Percentiles rank a stretch among this genome's conserved stretches.
phyloP scores from a whole-genome alignment of 1,140 invertebrate genomes.

The Elysia chlorotica region DNA sequence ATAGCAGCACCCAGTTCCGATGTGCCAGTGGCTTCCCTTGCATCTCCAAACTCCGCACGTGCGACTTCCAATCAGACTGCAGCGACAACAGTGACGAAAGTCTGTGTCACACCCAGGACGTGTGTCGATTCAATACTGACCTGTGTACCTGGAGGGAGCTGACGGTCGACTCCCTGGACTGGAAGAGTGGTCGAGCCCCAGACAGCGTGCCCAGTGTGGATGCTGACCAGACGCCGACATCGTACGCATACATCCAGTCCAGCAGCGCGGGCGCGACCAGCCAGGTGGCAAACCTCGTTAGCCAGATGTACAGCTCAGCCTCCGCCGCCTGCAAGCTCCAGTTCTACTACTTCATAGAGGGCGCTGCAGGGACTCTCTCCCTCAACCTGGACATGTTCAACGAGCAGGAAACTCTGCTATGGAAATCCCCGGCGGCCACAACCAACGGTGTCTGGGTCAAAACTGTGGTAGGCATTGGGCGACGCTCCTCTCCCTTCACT shows the following conservation, averaged over 20 bases:
- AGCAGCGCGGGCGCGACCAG: constrained; percentile 25
- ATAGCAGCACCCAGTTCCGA: constrained; percentile 32
- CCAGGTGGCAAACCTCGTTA: constrained; percentile 6
- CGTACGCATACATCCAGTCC: constrained; percentile 19
- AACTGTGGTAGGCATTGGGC: constrained; percentile 24
- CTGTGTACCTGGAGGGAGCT: constrained; percentile 28
- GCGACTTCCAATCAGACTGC: constrained; percentile 74
- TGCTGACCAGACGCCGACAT: not conserved
- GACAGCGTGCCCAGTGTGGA: constrained; percentile 8
- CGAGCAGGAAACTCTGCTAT: constrained; percentile 22
- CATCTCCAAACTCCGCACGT: constrained; percentile 55
- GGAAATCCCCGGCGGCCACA: constrained; percentile 32
- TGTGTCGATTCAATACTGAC: constrained; percentile 22
- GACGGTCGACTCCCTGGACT: constrained; percentile 20
- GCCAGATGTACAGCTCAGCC: constrained; percentile 13
- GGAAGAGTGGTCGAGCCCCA: constrained; percentile 6
- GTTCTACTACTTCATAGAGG: constrained; percentile 78
- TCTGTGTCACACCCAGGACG: constrained; percentile 26
- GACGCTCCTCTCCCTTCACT: constrained; percentile 17
- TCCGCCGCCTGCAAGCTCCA: constrained; percentile 44
- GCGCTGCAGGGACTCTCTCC: constrained; percentile 30
- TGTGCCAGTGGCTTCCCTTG: constrained; percentile 41
- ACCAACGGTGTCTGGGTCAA: constrained; percentile 16
- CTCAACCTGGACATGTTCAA: constrained; percentile 26
- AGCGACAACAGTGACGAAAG: constrained; percentile 49